Conservation (phyloP, 2,888 invertebrate species). For the Drosophila koepferae region DNA sequence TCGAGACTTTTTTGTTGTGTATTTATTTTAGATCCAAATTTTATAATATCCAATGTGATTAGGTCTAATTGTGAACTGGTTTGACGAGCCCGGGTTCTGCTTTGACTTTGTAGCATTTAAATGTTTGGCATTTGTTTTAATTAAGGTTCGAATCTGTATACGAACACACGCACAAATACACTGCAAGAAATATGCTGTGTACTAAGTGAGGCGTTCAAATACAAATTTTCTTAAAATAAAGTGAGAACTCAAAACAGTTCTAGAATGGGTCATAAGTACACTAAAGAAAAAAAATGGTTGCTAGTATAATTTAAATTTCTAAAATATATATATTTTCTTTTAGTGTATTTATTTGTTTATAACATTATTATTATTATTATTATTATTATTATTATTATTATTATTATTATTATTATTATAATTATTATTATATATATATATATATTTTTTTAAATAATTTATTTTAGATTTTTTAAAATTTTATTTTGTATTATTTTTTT, state of each 20-base stretch:
- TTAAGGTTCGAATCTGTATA: constrained; percentile 17
- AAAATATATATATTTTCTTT: not conserved
- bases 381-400: too few relatives aligned
- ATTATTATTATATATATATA: too few relatives aligned
- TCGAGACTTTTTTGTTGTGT: too few relatives aligned
- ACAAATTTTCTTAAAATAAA: not conserved
- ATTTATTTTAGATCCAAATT: constrained; percentile 50
- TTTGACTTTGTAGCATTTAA: constrained; percentile 46
- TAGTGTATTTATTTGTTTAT: not conserved
- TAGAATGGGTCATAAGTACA: not conserved
- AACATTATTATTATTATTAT: too few relatives aligned
- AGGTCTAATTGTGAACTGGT: constrained; percentile 71
- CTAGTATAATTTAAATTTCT: not conserved
- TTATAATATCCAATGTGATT: constrained; percentile 51
- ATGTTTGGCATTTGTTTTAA: constrained; percentile 54
- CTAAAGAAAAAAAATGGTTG: not conserved
- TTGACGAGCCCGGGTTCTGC: constrained; percentile 67
- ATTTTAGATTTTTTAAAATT: not conserved
- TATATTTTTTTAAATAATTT: not conserved
- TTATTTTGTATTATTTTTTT: not conserved
- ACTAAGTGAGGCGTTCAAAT: not conserved
- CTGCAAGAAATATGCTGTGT: not conserved
- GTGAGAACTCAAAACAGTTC: not conserved
- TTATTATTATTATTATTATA: not conserved
- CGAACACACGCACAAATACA: not conserved